Percentiles rank a stretch among this genome's conserved stretches.
Evolutionary conservation across 2,113 vertebrate genomes (phyloP).

Genomic region (Rhinolophus sinicus): DNA sequence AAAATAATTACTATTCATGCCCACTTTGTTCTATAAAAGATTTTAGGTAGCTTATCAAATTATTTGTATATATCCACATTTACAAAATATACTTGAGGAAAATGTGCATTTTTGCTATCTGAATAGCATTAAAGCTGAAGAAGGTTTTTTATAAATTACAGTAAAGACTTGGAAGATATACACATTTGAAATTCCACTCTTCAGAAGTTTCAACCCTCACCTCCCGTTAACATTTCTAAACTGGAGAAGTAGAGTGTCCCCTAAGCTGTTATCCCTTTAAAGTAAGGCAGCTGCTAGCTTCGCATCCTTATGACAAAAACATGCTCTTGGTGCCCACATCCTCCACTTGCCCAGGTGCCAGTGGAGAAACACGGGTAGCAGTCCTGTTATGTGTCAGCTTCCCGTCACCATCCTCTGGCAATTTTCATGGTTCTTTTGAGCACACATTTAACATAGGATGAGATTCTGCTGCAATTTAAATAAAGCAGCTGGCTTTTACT

Average conservation of each 20-base stretch:
- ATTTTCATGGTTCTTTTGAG: background rate
- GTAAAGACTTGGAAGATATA: background rate
- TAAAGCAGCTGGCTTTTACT: background rate
- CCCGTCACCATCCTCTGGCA: background rate
- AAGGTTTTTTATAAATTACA: background rate
- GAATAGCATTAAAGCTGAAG: background rate
- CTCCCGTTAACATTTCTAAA: background rate
- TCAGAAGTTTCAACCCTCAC: background rate
- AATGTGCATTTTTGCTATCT: background rate
- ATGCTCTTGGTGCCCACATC: too few relatives aligned
- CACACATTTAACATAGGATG: background rate
- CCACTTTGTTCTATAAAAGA: background rate
- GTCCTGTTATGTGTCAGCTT: rapidly evolving
- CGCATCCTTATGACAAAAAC: background rate
- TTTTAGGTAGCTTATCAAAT: background rate
- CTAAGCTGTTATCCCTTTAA: background rate
- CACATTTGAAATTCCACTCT: background rate
- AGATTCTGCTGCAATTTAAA: background rate
- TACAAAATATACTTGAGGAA: background rate
- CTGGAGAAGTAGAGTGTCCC: background rate
- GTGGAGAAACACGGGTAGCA: rapidly evolving
- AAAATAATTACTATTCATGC: background rate
- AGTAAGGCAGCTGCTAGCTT: background rate
- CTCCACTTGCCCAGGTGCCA: background rate
- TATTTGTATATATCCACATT: background rate